Evolutionary conservation across 2,888 invertebrate genomes (phyloP), one percentile per base, ranked within the genome.

Genomic region (Frankliniella intonsa): DNA sequence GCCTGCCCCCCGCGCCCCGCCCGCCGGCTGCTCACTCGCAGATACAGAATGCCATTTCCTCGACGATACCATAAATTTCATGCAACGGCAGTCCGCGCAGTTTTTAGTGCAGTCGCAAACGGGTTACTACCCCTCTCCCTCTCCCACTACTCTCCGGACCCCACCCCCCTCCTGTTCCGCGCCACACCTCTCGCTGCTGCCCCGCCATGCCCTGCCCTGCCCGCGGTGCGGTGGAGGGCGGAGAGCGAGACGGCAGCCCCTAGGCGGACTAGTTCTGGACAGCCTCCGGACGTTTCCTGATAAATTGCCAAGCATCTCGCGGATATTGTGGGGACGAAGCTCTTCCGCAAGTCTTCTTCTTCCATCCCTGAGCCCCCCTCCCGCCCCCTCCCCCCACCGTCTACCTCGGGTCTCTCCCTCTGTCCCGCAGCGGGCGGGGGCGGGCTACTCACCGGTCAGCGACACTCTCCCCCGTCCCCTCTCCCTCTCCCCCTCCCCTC

Each of bases 251-350:
- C 38, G 38, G 38, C 38, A 38, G 38, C 38, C 38, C 38, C 38
- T 17, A 55, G 55, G 55, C 55, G 14, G 17, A 17, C 55, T 8
- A 17, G 55, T 12, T 17, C 55, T 12, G 62, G 62, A 62, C 62
- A 62, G 62, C n/a, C 62, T n/a, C 62, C 62, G 62, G 69, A 76
- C 69, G 69, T 76, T 76, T 76, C 22, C 69, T 76, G 69, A 76
- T 76, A 76, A 76, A 76, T 76, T 76, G 69, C 69, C 69, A 25
- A 25, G 22, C 69, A 25, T 76, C 69, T 76, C 69, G 25, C 25
- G 69, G 69, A 76, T 76, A 76, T 76, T 22, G 25, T 25, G 69
- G 69, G 69, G 69, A 76, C 69, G 69, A 62, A 17, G 7, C 19
- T 62, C 62, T 7, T 17, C 11, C 62, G 62, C 62, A 17, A 62